Base-by-base conservation (phyloP, 1,140 invertebrate species). In the Magallana gigas region DNA sequence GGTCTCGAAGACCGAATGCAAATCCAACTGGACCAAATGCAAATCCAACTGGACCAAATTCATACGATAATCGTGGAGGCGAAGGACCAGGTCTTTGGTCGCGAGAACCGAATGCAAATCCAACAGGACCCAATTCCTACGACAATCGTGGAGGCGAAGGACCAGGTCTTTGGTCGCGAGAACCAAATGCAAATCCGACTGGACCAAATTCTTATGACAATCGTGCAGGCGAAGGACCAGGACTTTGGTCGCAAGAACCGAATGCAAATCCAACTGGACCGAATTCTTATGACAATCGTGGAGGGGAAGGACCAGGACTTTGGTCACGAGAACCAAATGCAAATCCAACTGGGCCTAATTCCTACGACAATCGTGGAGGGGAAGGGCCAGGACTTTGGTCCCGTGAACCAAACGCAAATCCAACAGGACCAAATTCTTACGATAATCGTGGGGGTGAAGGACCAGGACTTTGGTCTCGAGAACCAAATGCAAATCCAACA, bases 81-180 rank as follows among this genome's bases (percentile, higher is more conserved):
- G 68, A 76, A 29, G 29, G 68, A 4, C 68, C 68, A 36, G 68
- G 68, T 11, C 68, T 76, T 8, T 76, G 23, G 23, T 76, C 68
- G 5, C 68, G 68, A 36, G 68, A 76, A 76, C 68, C 68, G 2
- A 76, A 76, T 76, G 23, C 68, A 23, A 76, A 76, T 11, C 68
- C 68, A 2, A 76, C 68, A 36, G 68, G 68, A 1, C 68, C 68
- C 4, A 76, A 76, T 36, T 76, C 68, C 1, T 76, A 76, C 23
- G 68, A 76, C 29, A 76, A 76, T 76, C 68, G 68, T 76, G 68
- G 68, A 9, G 68, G 68, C 6, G 68, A 76, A 76, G 68, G 68
- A 1, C 68, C 68, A 11, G 68, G 68, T 3, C 68, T 76, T 8
- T 76, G 23, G 23, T 76, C 68, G 1, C 29, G 68, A 36, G n/a